Evolutionary conservation across 2,888 invertebrate genomes (phyloP).

Genomic region (Eupithecia subfuscata): DNA sequence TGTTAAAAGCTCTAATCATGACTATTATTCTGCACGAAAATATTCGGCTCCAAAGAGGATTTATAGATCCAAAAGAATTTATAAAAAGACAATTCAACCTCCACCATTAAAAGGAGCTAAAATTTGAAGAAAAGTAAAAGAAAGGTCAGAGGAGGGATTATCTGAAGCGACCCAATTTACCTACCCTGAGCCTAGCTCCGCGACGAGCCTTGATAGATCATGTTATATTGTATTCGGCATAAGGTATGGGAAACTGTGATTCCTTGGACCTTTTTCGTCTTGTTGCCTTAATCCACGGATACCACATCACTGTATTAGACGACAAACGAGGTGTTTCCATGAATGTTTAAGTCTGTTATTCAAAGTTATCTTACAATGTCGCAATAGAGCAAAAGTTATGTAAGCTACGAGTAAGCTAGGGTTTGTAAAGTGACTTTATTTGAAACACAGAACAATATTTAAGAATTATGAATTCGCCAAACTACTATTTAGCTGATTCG

Average conservation of each 20-base stretch:
- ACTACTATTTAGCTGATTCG: no score
- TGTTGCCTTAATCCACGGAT: background rate
- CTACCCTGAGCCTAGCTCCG: conserved; percentile 41
- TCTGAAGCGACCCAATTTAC: conserved; percentile 52
- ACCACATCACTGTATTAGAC: background rate
- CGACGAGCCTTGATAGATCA: conserved; percentile 45
- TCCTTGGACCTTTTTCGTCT: background rate
- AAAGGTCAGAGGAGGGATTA: conserved; percentile 52
- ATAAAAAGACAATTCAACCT: conserved; percentile 28
- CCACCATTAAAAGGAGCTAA: conserved; percentile 33
- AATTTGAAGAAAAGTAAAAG: conserved; percentile 48
- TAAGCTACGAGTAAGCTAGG: background rate
- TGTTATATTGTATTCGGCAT: conserved; percentile 43
- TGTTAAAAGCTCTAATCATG: background rate
- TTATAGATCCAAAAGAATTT: background rate
- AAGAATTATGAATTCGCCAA: no score
- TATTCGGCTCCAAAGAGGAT: background rate
- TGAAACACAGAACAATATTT: no score
- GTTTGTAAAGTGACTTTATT: background rate
- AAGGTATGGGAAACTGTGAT: conserved; percentile 24
- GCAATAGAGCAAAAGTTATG: background rate
- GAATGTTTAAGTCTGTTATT: background rate
- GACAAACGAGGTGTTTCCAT: background rate
- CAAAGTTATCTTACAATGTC: no score
- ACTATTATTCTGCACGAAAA: background rate